Percentiles rank a stretch among this genome's conserved stretches.
These are phyloP conservation scores for Lamellibrachia columna DNA, from an alignment of 2,888 invertebrate species.

Conservation along the genomic window DNA sequence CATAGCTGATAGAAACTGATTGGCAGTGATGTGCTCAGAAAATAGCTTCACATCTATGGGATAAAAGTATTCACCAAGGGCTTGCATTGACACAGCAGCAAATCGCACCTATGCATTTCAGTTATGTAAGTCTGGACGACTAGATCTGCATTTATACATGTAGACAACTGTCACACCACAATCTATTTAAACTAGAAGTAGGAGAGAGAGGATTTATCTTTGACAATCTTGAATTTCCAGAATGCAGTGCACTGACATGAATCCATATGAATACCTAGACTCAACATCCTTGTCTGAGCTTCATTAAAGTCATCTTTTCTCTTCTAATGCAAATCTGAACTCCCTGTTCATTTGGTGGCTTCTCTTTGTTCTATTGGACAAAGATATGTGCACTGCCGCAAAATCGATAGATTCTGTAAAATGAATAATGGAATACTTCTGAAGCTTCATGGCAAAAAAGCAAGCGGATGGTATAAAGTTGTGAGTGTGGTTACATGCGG, in stretches of 20 bases:
- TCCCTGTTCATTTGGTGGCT: background rate
- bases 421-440: background rate
- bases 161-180: background rate
- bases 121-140: background rate
- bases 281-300: background rate
- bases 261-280: background rate
- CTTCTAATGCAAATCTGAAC: background rate
- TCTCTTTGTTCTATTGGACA: background rate
- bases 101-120: background rate
- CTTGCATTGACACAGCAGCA: background rate
- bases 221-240: background rate
- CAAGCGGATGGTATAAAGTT: background rate
- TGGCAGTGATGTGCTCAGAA: background rate
- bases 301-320: slow-evolving; percentile 16
- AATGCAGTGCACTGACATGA: background rate
- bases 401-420: slow-evolving; percentile 7
- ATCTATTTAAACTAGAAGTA: background rate
- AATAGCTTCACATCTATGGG: background rate
- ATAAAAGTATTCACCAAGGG: background rate
- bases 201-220: background rate
- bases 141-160: background rate
- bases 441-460: slow-evolving; percentile 34
- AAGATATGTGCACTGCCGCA: background rate
- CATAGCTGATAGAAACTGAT: no score
- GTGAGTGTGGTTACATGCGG: background rate